phyloP scores from a whole-genome alignment of 2,888 invertebrate genomes.

The Papilio protenor region DNA sequence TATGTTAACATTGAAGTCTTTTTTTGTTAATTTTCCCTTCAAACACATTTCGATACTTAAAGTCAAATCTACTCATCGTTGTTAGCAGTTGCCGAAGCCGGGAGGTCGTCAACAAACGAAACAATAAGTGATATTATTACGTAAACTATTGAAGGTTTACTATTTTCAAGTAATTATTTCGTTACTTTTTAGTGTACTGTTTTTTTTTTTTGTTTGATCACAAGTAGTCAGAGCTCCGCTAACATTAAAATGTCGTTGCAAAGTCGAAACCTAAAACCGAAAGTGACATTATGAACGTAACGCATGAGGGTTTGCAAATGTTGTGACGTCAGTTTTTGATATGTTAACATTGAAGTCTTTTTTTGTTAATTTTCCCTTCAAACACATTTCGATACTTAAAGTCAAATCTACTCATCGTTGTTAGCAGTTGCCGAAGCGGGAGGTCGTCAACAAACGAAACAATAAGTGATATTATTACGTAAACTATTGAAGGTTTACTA shows the following conservation, averaged over 20 bases:
- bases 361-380: background rate
- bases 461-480: no score
- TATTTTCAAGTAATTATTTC: no score
- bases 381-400: background rate
- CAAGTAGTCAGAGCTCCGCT: slow-evolving; percentile 34
- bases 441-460: slow-evolving; percentile 21
- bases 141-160: slow-evolving; percentile 32
- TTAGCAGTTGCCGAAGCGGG: slow-evolving; percentile 17
- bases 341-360: background rate
- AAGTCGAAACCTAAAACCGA: slow-evolving; percentile 44
- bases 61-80: background rate
- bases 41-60: background rate
- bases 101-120: slow-evolving; percentile 23
- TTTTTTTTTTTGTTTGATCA: no score
- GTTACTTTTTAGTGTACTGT: no score
- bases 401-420: background rate
- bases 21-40: background rate
- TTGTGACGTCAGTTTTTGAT: no score
- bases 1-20: background rate
- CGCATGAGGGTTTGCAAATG: slow-evolving; percentile 1
- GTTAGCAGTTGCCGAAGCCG: slow-evolving; percentile 16
- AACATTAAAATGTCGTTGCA: slow-evolving; percentile 42
- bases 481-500: no score
- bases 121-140: slow-evolving; percentile 29
- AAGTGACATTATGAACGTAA: slow-evolving; percentile 47